Evolutionary conservation across 2,113 vertebrate genomes (phyloP).

Genomic region (Urocitellus parryii): DNA sequence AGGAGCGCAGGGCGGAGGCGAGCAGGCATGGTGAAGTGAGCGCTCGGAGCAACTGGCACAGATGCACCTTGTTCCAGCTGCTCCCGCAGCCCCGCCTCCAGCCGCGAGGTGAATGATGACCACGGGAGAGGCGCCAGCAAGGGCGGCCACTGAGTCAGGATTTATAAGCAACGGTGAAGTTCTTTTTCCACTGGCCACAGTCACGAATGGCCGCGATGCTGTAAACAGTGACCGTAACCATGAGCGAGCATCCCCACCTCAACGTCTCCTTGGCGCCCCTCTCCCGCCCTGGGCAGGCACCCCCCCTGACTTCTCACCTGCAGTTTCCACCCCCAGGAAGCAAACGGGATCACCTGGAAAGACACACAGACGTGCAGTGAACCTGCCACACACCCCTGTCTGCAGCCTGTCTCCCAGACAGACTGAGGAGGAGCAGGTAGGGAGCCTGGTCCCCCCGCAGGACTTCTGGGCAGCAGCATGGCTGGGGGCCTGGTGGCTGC

Average conservation of each 20-base stretch:
- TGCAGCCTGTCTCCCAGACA: not conserved
- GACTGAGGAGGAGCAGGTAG: fast-evolving
- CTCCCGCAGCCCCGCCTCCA: not conserved
- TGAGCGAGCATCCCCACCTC: constrained; percentile 67
- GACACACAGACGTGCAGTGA: no score
- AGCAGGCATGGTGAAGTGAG: not conserved
- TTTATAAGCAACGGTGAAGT: constrained; percentile 74
- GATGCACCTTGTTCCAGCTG: not conserved
- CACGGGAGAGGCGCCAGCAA: constrained; percentile 64
- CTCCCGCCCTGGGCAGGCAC: not conserved
- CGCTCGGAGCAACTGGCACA: not conserved
- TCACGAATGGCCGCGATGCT: constrained; percentile 54
- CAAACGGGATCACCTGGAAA: fast-evolving
- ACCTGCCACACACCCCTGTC: no score
- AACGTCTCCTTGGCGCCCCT: constrained; percentile 46
- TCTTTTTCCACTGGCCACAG: constrained; percentile 83
- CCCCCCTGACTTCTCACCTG: not conserved
- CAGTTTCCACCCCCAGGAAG: fast-evolving
- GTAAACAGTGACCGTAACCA: constrained; percentile 84
- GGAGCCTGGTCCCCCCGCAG: fast-evolving
- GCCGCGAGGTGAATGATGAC: constrained; percentile 70
- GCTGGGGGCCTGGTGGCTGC: not conserved
- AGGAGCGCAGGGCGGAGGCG: fast-evolving
- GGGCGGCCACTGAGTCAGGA: constrained; percentile 67
- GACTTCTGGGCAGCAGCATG: not conserved